Evolutionary conservation across 2,797 vertebrate genomes (phyloP), one percentile per base, ranked within the genome.

Genomic region (Decapterus maruadsi): DNA sequence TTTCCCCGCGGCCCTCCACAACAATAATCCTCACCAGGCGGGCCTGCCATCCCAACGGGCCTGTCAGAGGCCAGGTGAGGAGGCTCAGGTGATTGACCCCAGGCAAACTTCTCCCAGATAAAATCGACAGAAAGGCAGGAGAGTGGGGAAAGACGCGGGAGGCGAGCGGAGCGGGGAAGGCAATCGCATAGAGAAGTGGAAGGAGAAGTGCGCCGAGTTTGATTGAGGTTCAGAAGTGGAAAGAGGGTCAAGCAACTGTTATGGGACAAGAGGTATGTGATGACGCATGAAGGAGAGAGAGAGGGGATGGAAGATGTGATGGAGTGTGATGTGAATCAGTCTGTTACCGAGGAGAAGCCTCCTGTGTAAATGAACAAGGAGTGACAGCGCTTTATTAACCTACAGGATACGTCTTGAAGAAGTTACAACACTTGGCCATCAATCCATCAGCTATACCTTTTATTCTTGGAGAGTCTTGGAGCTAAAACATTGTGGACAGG

Each of bases 21-120:
- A 83, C 75, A 26, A 66, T 83, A 87, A 81, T 71, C 78, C 81
- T 84, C 84, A 80, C 36, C 56, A 67, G 80, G 82, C 81, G 63
- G 77, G 19, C 60, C 13, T 17, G 58, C 79, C 34, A 3, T 77
- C 75, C 78, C 81, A 62, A 50, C 48, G 70, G 81, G 86, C 83
- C 87, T 83, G 89, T 91, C 85, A 82, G 83, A 79, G 85, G 74
- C 85, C 83, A 86, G 90, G 86, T 89, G 89, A 92, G 84, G 77
- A 85, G 77, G 86, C 91, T 90, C 93, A 94, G 94, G 93, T 95
- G 93, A 93, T 93, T 68, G 69, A 89, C 92, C 92, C 75, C 84
- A 82, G 93, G 93, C 91, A 79, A 82, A 83, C 77, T 69, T 76
- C 72, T 83, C n/a, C 63, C 78, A 84, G 74, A 81, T 81, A 78